Percentiles rank a stretch among this genome's conserved stretches.
Conservation (phyloP, 2,113 vertebrate species). For the Chionodraco myersi region DNA sequence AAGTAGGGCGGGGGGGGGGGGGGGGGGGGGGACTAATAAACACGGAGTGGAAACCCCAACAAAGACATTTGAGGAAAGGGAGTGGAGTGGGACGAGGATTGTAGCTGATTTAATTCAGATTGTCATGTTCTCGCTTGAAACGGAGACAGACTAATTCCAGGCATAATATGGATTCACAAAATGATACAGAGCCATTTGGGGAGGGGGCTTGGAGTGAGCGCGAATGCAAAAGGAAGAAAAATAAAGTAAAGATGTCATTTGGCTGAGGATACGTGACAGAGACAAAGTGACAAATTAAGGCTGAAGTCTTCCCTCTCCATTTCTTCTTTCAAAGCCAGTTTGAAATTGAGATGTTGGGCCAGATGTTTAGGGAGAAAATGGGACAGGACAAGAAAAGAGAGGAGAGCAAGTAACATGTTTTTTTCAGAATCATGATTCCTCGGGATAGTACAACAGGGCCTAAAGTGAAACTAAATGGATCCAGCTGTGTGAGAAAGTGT, state of each 20-base stretch:
- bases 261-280: conserved; percentile 31
- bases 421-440: background rate
- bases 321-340: conserved; percentile 23
- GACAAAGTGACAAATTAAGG: conserved; percentile 47
- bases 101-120: conserved; percentile 68
- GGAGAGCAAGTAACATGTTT: background rate
- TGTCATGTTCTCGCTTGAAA: conserved; percentile 65
- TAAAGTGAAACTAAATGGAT: background rate
- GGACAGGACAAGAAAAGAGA: conserved; percentile 15
- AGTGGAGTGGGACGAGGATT: conserved; percentile 26
- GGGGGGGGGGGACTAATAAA: conserved; percentile 52
- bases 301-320: conserved; percentile 41
- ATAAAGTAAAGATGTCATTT: conserved; percentile 20
- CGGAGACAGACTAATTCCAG: conserved; percentile 47
- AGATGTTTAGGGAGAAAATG: conserved; percentile 26
- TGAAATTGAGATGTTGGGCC: conserved; percentile 7
- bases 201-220: conserved; percentile 2
- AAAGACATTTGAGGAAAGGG: conserved; percentile 47
- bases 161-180: conserved; percentile 56
- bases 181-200: conserved; percentile 42
- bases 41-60: conserved; percentile 25
- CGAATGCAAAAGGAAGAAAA: background rate
- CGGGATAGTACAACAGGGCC: background rate
- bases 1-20: conserved; percentile 2
- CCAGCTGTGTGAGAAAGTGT: background rate